Conservation (phyloP, 2,113 vertebrate species). For the Thamnophis sirtalis region DNA sequence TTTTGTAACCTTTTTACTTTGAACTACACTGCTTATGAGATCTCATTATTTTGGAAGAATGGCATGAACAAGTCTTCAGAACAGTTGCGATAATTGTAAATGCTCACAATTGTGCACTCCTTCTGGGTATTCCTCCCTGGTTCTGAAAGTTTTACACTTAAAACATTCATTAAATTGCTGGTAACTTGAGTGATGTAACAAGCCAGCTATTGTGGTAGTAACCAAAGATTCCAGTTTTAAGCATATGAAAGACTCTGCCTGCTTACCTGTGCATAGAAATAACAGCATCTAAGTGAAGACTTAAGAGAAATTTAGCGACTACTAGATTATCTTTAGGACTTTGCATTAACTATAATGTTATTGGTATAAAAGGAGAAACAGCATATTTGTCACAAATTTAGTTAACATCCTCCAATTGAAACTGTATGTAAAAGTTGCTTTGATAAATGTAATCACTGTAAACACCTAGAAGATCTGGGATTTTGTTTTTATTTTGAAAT, state of each 20-base stretch:
- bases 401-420: constrained; percentile 86
- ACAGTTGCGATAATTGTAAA: constrained; percentile 79
- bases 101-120: constrained; percentile 78
- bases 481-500: constrained; percentile 81
- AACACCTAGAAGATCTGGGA: constrained; percentile 81
- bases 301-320: constrained; percentile 84
- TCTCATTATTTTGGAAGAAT: constrained; percentile 79
- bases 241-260: constrained; percentile 83
- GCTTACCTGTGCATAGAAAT: constrained; percentile 84
- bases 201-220: constrained; percentile 76
- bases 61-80: constrained; percentile 79
- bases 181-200: constrained; percentile 71
- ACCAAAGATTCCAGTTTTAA: constrained; percentile 85
- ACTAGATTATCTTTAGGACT: constrained; percentile 88
- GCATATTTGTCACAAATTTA: constrained; percentile 86
- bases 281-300: constrained; percentile 86
- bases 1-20: constrained; percentile 80
- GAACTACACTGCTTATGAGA: constrained; percentile 80
- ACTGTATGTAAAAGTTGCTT: constrained; percentile 91
- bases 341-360: constrained; percentile 91
- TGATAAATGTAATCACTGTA: constrained; percentile 88
- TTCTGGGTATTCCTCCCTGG: constrained; percentile 74
- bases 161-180: constrained; percentile 81
- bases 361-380: constrained; percentile 84
- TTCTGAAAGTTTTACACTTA: constrained; percentile 82